phyloP scores from a whole-genome alignment of 2,113 vertebrate genomes.

The Syngnathoides biaculeatus region DNA sequence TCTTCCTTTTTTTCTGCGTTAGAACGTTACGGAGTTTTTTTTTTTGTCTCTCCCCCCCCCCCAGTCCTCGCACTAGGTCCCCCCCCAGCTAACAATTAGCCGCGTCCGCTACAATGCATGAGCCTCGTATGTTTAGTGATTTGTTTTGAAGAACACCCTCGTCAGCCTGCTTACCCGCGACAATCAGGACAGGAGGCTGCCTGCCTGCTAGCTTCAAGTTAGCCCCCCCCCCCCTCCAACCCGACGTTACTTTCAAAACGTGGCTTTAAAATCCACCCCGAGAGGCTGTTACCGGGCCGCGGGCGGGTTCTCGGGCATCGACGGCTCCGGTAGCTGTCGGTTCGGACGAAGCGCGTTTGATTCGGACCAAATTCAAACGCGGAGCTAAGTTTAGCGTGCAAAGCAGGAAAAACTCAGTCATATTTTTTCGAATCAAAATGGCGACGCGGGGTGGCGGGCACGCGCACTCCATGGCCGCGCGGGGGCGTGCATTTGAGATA shows the following conservation, averaged over 20 bases:
- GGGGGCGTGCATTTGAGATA: constrained; percentile 26
- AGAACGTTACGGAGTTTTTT: constrained; percentile 17
- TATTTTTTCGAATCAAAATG: constrained; percentile 78
- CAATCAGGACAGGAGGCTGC: constrained; percentile 38
- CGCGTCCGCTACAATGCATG: constrained; percentile 38
- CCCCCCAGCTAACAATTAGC: constrained; percentile 38
- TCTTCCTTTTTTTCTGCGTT: constrained; percentile 9
- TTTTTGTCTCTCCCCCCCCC: background rate
- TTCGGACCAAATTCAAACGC: constrained; percentile 42
- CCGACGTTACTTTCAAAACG: constrained; percentile 45
- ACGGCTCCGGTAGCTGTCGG: constrained; percentile 9
- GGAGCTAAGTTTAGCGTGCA: constrained; percentile 62
- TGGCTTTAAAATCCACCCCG: constrained; percentile 26
- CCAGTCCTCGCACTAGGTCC: constrained; percentile 27
- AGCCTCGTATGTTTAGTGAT: constrained; percentile 53
- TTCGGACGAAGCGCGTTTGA: constrained; percentile 17
- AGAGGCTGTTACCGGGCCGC: constrained; percentile 7
- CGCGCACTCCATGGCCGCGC: constrained; percentile 37
- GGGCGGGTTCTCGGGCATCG: background rate
- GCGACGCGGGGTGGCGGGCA: constrained; percentile 59
- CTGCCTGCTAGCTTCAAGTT: constrained; percentile 52
- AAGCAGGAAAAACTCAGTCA: constrained; percentile 71
- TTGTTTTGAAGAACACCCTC: constrained; percentile 63
- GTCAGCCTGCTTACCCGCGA: constrained; percentile 43
- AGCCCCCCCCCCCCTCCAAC: too few species aligned